phyloP scores from a whole-genome alignment of 1,140 invertebrate species.

The Panulirus ornatus region DNA sequence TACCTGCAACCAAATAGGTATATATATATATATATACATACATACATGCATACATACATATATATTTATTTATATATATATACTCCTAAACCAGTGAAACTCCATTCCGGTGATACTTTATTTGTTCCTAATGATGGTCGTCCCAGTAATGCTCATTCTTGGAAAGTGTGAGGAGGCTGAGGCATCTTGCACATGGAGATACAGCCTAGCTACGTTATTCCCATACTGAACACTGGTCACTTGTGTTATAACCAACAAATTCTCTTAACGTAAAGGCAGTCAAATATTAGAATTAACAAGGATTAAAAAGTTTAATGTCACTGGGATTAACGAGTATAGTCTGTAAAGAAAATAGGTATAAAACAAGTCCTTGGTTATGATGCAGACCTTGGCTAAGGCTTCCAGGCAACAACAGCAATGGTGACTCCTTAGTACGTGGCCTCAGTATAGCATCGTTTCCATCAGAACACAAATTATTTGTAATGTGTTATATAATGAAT shows the following conservation, averaged over 20 bases:
- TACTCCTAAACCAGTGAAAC: constrained; percentile 67
- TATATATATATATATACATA: constrained; percentile 52
- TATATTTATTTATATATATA: constrained; percentile 63
- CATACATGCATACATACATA: constrained; percentile 20
- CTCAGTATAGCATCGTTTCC: constrained; percentile 71
- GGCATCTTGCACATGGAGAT: constrained; percentile 61
- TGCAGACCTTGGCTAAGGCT: constrained; percentile 70
- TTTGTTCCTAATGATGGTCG: constrained; percentile 72
- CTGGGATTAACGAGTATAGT: constrained; percentile 61
- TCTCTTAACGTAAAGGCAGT: constrained; percentile 13
- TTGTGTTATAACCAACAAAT: constrained; percentile 45
- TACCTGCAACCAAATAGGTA: constrained; percentile 66
- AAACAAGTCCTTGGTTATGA: constrained; percentile 68
- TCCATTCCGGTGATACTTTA: constrained; percentile 73
- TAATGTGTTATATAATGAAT: constrained; percentile 72
- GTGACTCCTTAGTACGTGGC: constrained; percentile 69
- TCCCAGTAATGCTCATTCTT: constrained; percentile 72
- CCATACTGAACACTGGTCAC: constrained; percentile 39
- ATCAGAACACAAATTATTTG: constrained; percentile 73
- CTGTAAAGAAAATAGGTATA: constrained; percentile 46
- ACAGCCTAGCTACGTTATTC: constrained; percentile 56
- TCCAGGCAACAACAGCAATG: constrained; percentile 65
- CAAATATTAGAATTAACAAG: constrained; percentile 16
- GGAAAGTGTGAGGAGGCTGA: constrained; percentile 73
- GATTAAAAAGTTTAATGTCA: background rate